A percentile compares a stretch with the other conserved stretches of the same genome.
These are phyloP conservation scores for Tinea semifulvella DNA, from an alignment of 2,888 invertebrate species.

Conservation along the genomic window DNA sequence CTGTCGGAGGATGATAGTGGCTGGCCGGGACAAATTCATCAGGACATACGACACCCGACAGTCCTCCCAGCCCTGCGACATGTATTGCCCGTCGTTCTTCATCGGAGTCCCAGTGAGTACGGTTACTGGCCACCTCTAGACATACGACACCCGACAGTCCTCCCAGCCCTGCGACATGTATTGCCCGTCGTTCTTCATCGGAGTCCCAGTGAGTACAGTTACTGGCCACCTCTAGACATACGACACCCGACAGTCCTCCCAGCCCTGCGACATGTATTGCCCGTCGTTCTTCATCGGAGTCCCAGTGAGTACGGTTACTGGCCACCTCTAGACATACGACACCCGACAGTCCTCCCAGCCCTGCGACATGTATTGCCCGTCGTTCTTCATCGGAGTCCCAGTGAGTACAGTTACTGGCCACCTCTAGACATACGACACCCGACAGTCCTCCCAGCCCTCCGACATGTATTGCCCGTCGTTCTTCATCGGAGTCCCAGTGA, in stretches of 20 bases:
- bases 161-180: conserved; percentile 63
- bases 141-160: conserved; percentile 76
- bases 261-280: conserved; percentile 69
- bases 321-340: too few species aligned
- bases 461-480: conserved; percentile 69
- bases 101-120: conserved; percentile 14
- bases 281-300: conserved; percentile 43
- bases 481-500: conserved; percentile 22
- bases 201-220: conserved; percentile 14
- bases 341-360: conserved; percentile 64
- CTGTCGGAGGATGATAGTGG: conserved; percentile 80
- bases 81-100: conserved; percentile 67
- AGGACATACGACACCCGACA: conserved; percentile 79
- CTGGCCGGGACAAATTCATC: conserved; percentile 83
- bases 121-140: too few species aligned
- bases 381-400: conserved; percentile 22
- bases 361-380: conserved; percentile 71
- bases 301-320: conserved; percentile 14
- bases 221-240: too few species aligned
- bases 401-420: too few species aligned
- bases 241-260: conserved; percentile 69
- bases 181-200: conserved; percentile 58
- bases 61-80: conserved; percentile 54
- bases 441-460: conserved; percentile 61
- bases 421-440: conserved; percentile 81